Base-by-base conservation (phyloP, 2,888 invertebrate genomes). In the Tachystola acroxantha region DNA sequence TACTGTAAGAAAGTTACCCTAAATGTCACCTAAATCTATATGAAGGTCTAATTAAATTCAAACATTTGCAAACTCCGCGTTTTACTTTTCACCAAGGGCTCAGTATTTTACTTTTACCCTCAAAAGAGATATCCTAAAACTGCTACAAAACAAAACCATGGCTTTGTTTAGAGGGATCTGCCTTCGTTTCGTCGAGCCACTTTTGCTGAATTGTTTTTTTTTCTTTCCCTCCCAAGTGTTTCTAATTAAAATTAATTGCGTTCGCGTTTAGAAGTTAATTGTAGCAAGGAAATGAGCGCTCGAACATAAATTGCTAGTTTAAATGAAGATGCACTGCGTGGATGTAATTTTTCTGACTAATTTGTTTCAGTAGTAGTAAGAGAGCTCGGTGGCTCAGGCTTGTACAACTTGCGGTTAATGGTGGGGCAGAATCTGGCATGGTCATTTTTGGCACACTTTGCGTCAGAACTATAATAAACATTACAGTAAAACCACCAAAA, bases 171-270 rank as follows among this genome's bases (percentile, higher is more conserved):
- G 40, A 37, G 30, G 30, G 14, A 30, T 19, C 43, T 39, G 39
- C 47, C 42, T 39, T 37, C 45, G 35, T 51, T 53, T 48, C 36
- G 42, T 34, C 14, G 34, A 33, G 46, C 34, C 43, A 48, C 43
- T 65, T 62, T 51, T 43, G 50, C 47, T 32, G 45, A 54, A 56
- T 63, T 61, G 57, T 59, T 56, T 63, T 67, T 64, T 68, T 50
- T 56, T 44, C 36, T 37, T 40, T 6, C n/a, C n/a, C 39, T 48
- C 50, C 55, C 54, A 55, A 70, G 60, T 65, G 68, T 61, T 67
- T 63, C 65, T 76, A 75, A 77, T 78, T 77, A 73, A 75, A 77
- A 76, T 73, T 70, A 74, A 77, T 73, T 71, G 70, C 69, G 61
- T 62, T 61, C 58, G 63, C 57, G 50, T 61, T 59, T 66, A 68